Evolutionary conservation across 2,797 vertebrate genomes (phyloP).

Genomic region (Acridotheres tristis): DNA sequence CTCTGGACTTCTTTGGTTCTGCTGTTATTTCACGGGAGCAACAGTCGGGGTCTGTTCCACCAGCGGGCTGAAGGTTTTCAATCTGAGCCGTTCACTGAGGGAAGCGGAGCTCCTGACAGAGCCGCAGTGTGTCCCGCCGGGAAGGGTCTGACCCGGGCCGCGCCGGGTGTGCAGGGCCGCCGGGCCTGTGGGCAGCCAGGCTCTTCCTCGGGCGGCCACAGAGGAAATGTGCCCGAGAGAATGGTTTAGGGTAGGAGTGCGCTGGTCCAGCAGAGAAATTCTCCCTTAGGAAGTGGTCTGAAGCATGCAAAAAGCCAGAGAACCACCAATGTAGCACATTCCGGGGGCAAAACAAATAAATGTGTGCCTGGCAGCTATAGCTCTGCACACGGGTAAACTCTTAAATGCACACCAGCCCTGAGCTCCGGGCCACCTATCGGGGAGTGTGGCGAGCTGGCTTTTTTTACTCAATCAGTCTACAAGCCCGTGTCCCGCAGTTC

Average conservation of each 20-base stretch:
- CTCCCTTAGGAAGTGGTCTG: constrained; percentile 63
- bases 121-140: constrained; percentile 13
- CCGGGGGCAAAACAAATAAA: not conserved
- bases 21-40: constrained; percentile 2
- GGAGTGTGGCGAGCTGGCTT: not conserved
- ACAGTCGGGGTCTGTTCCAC: constrained; percentile 9
- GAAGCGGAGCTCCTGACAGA: constrained; percentile 22
- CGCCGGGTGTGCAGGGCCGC: constrained; percentile 24
- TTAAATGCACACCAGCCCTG: not conserved
- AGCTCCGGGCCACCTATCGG: not conserved
- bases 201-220: constrained; percentile 61
- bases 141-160: constrained; percentile 19
- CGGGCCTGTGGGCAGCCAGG: constrained; percentile 42
- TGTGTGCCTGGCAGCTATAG: not conserved
- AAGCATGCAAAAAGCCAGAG: not conserved
- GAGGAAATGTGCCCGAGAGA: constrained; percentile 37
- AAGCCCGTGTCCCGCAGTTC: not conserved
- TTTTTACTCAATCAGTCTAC: not conserved
- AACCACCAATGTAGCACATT: constrained; percentile 29
- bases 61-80: not conserved
- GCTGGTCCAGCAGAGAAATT: constrained; percentile 5
- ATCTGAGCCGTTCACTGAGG: constrained; percentile 15
- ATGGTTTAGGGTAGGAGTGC: constrained; percentile 50
- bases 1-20: not conserved
- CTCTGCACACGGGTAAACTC: not conserved